Evolutionary conservation across 2,888 invertebrate species (phyloP), one percentile per base, ranked within the genome.

Genomic region (Cabera pusaria): DNA sequence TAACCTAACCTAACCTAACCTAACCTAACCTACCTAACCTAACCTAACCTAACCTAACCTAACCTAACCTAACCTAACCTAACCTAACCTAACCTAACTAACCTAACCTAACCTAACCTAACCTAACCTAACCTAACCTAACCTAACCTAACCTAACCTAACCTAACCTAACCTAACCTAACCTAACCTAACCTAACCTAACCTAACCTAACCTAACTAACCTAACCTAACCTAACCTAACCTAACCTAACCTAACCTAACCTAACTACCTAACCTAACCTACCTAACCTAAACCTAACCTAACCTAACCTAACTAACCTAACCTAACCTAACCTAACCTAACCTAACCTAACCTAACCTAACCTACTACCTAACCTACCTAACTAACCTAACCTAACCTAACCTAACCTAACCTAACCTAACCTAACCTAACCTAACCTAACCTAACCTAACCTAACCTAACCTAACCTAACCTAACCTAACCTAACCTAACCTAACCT

Each of bases 391-490:
- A 21, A 34, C 31, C 31, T 31, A 31, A 31, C 31, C 31, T 31
- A 31, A 31, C 31, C 31, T 31, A 31, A 31, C 20, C 36, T 27
- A 23, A 23, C 21, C 21, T 22, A 22, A 22, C 26, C 18, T 16
- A 27, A 27, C 19, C 31, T 22, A 31, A 31, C 29, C 29, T 31
- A 31, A 31, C 29, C 38, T 31, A 38, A 44, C 38, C 35, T 35
- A 44, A 46, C 38, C 38, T 31, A 41, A 35, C 40, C 45, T 41
- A 41, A 45, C 39, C 45, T 45, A 45, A 45, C 40, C 45, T 45
- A 45, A 41, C 45, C 45, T 45, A 45, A 44, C 45, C 45, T 46
- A 46, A 46, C 45, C 45, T 46, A 45, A 45, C 45, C 36, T 36
- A 44, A 44, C 44, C 43, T 38, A 44, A 44, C 44, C 44, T 35